Percentiles rank a stretch among this genome's conserved stretches.
phyloP scores from a whole-genome alignment of 2,797 vertebrate genomes.

The Cygnus olor region DNA sequence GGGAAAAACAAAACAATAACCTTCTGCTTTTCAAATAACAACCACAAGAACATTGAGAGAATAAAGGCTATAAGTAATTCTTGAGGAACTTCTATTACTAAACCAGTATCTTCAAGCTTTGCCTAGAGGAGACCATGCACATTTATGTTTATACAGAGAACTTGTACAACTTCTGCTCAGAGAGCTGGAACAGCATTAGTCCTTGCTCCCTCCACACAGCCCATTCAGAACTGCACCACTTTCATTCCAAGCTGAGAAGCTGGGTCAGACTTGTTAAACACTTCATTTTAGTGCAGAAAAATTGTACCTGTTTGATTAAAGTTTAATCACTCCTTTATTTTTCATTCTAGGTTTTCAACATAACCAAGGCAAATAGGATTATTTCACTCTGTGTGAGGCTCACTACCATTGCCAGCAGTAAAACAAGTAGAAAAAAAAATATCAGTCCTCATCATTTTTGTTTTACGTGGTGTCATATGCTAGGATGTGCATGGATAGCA shows the following conservation, averaged over 20 bases:
- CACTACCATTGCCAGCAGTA: neutral
- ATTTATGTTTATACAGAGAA: neutral
- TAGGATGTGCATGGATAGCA: neutral
- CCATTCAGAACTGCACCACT: neutral
- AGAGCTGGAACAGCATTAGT: neutral
- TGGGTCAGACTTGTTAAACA: neutral
- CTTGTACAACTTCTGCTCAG: neutral
- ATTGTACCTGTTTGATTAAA: neutral
- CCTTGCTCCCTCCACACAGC: neutral
- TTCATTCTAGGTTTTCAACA: neutral
- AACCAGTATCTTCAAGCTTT: neutral
- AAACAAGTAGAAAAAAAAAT: neutral
- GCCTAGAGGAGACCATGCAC: neutral
- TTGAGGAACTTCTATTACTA: neutral
- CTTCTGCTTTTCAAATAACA: constrained; percentile 2
- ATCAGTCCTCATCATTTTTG: neutral
- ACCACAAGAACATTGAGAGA: neutral
- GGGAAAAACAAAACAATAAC: neutral
- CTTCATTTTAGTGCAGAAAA: neutral
- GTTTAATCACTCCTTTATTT: neutral
- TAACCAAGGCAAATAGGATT: neutral
- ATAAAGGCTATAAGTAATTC: neutral
- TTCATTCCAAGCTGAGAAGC: neutral
- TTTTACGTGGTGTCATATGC: neutral
- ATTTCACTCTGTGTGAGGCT: neutral